Evolutionary conservation across 2,113 vertebrate genomes (phyloP).

Genomic region (Ranitomeya variabilis): DNA sequence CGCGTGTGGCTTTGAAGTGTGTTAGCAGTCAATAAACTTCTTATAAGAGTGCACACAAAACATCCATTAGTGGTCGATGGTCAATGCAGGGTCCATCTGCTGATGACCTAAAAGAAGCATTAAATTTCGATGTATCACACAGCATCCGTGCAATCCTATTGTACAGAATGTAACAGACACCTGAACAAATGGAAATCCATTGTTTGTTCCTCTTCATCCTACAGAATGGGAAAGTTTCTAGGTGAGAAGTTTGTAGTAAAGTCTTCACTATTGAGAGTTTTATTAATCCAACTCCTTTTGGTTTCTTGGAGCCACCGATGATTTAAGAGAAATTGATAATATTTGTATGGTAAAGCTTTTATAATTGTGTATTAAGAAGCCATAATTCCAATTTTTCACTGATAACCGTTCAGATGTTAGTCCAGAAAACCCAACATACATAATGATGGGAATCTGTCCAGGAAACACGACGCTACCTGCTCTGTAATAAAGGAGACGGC

Average conservation of each 20-base stretch:
- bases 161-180: no score
- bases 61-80: background rate
- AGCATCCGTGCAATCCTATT: no score
- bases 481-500: background rate
- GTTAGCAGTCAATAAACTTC: background rate
- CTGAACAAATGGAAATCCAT: background rate
- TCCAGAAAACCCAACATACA: background rate
- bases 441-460: background rate
- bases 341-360: no score
- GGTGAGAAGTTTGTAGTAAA: no score
- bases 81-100: background rate
- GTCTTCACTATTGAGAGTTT: no score
- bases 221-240: background rate
- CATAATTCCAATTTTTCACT: background rate
- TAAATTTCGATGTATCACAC: no score
- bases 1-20: conserved; percentile 1
- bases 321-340: no score
- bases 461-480: background rate
- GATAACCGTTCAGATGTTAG: background rate
- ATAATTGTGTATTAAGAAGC: no score
- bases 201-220: background rate
- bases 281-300: no score
- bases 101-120: background rate
- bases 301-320: no score
- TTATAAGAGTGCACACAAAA: conserved; percentile 7